These are phyloP conservation scores for Chiroxiphia lanceolata DNA, from an alignment of 2,797 vertebrate species.

Conservation along the genomic window DNA sequence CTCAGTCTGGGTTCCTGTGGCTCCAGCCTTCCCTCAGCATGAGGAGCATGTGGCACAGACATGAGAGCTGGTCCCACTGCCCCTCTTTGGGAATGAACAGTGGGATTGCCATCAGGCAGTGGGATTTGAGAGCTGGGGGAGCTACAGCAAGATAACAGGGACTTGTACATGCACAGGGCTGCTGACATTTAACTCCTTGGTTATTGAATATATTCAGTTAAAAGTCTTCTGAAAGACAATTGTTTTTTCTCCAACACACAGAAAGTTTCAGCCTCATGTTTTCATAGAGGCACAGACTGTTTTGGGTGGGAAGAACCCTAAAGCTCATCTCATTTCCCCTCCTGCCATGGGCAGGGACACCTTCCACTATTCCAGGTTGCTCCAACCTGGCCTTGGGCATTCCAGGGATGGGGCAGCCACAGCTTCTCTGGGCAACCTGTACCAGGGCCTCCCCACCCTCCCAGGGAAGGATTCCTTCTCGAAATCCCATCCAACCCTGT, in stretches of 20 bases:
- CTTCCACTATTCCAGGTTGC: neutral
- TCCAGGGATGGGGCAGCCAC: neutral
- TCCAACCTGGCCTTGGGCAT: neutral
- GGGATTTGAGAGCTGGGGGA: neutral
- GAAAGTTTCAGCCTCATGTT: too few relatives aligned
- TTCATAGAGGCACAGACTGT: neutral
- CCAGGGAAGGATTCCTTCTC: neutral
- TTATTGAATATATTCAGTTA: rapidly evolving
- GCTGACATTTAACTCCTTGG: neutral
- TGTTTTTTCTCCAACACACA: neutral
- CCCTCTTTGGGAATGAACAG: neutral
- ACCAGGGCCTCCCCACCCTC: neutral
- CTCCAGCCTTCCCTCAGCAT: neutral
- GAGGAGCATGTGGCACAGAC: neutral
- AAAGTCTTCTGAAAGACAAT: neutral
- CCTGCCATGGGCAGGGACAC: neutral
- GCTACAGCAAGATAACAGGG: too few relatives aligned
- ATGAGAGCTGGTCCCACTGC: neutral
- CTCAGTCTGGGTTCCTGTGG: neutral
- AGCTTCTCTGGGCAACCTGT: neutral
- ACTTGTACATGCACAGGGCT: rapidly evolving
- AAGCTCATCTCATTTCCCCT: rapidly evolving
- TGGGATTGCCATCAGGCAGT: neutral
- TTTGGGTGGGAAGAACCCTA: too few relatives aligned
- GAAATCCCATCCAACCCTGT: neutral